Conservation (phyloP, 2,797 vertebrate species). For the Salarias fasciatus region DNA sequence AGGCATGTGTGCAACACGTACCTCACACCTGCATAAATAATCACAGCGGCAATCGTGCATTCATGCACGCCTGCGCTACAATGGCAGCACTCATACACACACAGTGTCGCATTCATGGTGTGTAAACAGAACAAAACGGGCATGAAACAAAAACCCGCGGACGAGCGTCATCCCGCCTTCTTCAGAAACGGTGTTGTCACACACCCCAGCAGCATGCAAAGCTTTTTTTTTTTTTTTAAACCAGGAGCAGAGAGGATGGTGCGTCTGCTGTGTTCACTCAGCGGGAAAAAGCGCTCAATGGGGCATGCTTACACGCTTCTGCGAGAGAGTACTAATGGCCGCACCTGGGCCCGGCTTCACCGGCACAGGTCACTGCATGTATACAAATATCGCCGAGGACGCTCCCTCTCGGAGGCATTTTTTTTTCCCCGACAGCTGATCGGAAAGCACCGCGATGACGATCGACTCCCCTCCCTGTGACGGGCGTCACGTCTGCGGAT, state of each 20-base stretch:
- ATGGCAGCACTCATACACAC: not conserved
- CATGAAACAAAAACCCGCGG: constrained; percentile 7
- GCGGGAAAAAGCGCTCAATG: constrained; percentile 57
- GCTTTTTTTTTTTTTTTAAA: no score
- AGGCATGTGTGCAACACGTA: constrained; percentile 44
- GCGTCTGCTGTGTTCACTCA: constrained; percentile 59
- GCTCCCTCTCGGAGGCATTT: constrained; percentile 2
- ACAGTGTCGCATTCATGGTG: constrained; percentile 3
- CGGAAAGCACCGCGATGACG: constrained; percentile 5
- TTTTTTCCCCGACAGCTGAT: no score
- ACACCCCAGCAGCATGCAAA: constrained; percentile 3
- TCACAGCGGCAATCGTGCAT: constrained; percentile 5
- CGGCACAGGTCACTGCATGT: constrained; percentile 41
- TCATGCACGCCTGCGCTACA: not conserved
- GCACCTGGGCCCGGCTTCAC: constrained; percentile 58
- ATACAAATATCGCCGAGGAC: constrained; percentile 42
- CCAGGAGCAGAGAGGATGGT: constrained; percentile 34
- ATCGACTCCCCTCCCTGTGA: constrained; percentile 35
- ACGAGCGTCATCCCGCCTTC: not conserved
- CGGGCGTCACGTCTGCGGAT: constrained; percentile 51
- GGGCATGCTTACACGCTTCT: constrained; percentile 47
- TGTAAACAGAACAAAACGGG: constrained; percentile 13
- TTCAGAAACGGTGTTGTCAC: constrained; percentile 13
- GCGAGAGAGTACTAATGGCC: constrained; percentile 44
- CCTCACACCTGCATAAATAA: constrained; percentile 51